phyloP scores from a whole-genome alignment of 1,140 invertebrate genomes.

The Zaprionus kolodkinae region DNA sequence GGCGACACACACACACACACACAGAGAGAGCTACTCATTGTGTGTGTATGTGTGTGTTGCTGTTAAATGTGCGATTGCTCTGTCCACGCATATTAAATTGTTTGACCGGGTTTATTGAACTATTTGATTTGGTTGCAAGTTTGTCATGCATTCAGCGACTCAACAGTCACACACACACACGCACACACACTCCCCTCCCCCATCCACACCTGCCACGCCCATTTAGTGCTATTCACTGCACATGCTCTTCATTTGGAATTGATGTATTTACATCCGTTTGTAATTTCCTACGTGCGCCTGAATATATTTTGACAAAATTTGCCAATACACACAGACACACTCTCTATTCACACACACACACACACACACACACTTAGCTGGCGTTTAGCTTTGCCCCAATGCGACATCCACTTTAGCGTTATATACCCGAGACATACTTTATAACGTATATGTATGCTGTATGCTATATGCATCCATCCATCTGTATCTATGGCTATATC shows the following conservation, averaged over 20 bases:
- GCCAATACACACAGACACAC: constrained; percentile 39
- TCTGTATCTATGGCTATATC: constrained; percentile 29
- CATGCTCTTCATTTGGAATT: constrained; percentile 61
- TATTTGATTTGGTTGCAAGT: constrained; percentile 61
- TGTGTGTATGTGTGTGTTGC: constrained; percentile 24
- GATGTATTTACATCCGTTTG: constrained; percentile 81
- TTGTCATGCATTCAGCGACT: constrained; percentile 34
- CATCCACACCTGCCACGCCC: neutral
- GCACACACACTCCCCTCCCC: constrained; percentile 9
- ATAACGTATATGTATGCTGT: neutral
- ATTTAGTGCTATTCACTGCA: constrained; percentile 27
- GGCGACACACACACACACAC: no score
- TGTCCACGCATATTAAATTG: constrained; percentile 71
- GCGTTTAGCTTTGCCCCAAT: constrained; percentile 30
- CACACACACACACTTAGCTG: constrained; percentile 3
- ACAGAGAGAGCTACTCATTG: neutral
- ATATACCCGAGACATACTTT: neutral
- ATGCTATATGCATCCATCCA: constrained; percentile 6
- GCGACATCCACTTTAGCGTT: constrained; percentile 6
- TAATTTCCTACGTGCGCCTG: constrained; percentile 76
- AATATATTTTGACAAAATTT: constrained; percentile 67
- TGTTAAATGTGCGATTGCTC: constrained; percentile 6
- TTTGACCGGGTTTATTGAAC: constrained; percentile 74
- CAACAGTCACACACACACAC: constrained; percentile 15
- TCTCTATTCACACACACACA: constrained; percentile 13